A percentile compares a stretch with the other conserved stretches of the same genome.
phyloP scores from a whole-genome alignment of 2,797 vertebrate genomes.

The Eleutherodactylus coqui region DNA sequence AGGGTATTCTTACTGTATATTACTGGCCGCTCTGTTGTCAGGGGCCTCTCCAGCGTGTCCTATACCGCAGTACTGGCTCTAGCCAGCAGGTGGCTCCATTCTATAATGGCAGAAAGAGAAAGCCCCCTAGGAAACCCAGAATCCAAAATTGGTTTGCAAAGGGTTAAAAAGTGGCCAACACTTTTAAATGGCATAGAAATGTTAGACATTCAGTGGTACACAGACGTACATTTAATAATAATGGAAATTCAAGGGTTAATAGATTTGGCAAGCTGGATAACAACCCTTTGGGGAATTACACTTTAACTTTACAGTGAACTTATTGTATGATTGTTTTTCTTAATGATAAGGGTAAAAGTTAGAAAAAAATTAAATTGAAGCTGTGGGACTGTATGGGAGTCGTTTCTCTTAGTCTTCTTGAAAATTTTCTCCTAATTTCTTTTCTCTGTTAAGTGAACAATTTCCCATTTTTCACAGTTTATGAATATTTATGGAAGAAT shows the following conservation, averaged over 20 bases:
- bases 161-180: not conserved
- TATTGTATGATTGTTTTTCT: not conserved
- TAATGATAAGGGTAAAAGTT: not conserved
- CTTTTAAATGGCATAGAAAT: not conserved
- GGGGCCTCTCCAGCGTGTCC: too few species aligned
- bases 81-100: too few species aligned
- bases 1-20: too few species aligned
- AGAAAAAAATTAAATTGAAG: not conserved
- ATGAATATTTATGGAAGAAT: slow-evolving; percentile 69
- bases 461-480: slow-evolving; percentile 63
- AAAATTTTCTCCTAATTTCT: not conserved
- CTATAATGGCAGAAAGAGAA: too few species aligned
- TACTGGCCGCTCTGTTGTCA: too few species aligned
- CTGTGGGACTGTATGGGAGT: not conserved
- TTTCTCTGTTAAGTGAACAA: slow-evolving; percentile 33
- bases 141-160: too few species aligned
- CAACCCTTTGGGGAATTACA: not conserved
- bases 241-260: not conserved
- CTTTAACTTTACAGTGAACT: not conserved
- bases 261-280: not conserved
- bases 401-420: not conserved
- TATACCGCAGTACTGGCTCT: too few species aligned
- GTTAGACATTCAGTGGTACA: not conserved
- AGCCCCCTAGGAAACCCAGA: too few species aligned
- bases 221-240: not conserved